These are phyloP conservation scores for Diaphora mendica DNA, from an alignment of 2,888 invertebrate genomes.

Conservation along the genomic window DNA sequence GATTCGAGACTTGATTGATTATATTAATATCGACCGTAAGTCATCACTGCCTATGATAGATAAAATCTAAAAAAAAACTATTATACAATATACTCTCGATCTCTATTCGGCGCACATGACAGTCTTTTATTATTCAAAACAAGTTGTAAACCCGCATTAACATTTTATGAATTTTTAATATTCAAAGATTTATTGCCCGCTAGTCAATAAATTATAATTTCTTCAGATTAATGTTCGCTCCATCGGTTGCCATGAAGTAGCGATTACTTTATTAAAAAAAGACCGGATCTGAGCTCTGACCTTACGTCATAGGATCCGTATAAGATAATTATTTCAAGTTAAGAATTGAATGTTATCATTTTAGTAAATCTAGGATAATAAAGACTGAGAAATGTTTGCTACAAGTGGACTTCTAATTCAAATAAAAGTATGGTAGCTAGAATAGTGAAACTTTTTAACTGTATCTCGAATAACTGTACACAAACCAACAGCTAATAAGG, in stretches of 20 bases:
- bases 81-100: constrained; percentile 32
- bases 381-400: constrained; percentile 8
- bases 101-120: constrained; percentile 23
- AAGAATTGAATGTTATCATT: constrained; percentile 21
- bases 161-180: constrained; percentile 48
- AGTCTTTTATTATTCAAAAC: constrained; percentile 36
- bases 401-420: not conserved
- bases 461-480: not conserved
- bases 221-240: constrained; percentile 51
- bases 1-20: not conserved
- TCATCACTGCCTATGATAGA: not conserved
- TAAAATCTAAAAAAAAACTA: constrained; percentile 12
- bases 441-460: not conserved
- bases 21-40: not conserved
- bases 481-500: not conserved
- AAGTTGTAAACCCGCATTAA: constrained; percentile 34
- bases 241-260: constrained; percentile 51
- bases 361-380: constrained; percentile 25
- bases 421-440: constrained; percentile 3
- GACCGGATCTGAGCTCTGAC: constrained; percentile 42
- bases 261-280: constrained; percentile 45
- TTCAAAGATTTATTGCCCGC: constrained; percentile 46
- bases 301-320: constrained; percentile 45
- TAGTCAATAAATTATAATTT: constrained; percentile 52
- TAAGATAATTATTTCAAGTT: constrained; percentile 31